A percentile compares a stretch with the other conserved stretches of the same genome.
These are phyloP conservation scores for Oryzias woworae DNA, from an alignment of 2,113 vertebrate genomes.

Conservation along the genomic window DNA sequence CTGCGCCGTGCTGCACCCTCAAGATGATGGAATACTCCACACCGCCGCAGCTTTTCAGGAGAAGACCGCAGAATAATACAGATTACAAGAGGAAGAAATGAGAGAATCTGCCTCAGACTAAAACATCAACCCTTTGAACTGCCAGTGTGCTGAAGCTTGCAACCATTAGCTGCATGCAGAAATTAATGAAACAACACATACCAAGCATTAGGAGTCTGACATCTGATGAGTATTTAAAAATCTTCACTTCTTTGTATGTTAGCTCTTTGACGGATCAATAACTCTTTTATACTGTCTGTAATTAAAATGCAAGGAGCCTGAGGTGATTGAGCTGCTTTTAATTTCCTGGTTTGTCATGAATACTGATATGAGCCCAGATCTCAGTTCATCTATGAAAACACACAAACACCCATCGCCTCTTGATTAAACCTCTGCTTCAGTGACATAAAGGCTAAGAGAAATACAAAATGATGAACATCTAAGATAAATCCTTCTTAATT, in stretches of 20 bases:
- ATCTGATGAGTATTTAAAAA: conserved; percentile 63
- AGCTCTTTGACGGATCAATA: conserved; percentile 62
- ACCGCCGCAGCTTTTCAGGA: conserved; percentile 8
- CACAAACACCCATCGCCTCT: neutral
- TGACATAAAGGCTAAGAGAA: neutral
- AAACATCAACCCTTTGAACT: conserved; percentile 16
- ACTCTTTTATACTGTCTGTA: conserved; percentile 60
- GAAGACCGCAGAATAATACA: conserved; percentile 2
- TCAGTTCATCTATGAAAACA: conserved; percentile 26
- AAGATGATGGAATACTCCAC: conserved; percentile 39
- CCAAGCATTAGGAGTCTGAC: conserved; percentile 48
- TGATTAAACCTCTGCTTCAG: neutral
- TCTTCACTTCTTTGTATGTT: conserved; percentile 40
- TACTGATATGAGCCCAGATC: conserved; percentile 51
- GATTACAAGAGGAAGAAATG: conserved; percentile 20
- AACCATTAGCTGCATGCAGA: conserved; percentile 19
- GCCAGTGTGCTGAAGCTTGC: conserved; percentile 18
- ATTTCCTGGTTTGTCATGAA: conserved; percentile 58
- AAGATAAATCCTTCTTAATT: no score
- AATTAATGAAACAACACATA: conserved; percentile 62
- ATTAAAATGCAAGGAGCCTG: conserved; percentile 67
- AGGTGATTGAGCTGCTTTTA: conserved; percentile 60
- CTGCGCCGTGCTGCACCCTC: conserved; percentile 19
- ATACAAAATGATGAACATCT: no score
- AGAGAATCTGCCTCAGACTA: conserved; percentile 20